These are phyloP conservation scores for Struthidea cinerea DNA, from an alignment of 2,113 vertebrate genomes.

Conservation along the genomic window DNA sequence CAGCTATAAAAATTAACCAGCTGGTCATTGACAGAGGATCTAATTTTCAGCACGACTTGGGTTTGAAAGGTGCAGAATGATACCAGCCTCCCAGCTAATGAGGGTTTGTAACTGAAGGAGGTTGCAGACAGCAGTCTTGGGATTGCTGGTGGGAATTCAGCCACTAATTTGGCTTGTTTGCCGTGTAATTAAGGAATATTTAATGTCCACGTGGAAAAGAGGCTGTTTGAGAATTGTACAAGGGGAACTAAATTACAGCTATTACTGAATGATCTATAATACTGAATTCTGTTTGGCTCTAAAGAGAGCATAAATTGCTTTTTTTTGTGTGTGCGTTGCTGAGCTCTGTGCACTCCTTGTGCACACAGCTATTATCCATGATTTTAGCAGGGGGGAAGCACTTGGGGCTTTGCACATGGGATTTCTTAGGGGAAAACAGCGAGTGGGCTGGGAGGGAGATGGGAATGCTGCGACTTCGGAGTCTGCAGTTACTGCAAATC, in stretches of 20 bases:
- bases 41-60: not conserved
- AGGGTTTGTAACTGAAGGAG: not conserved
- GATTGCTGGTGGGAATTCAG: not conserved
- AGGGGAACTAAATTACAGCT: conserved; percentile 7
- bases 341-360: not conserved
- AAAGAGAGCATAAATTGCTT: not conserved
- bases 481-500: not conserved
- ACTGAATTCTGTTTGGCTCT: not conserved
- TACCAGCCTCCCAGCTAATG: not conserved
- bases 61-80: not conserved
- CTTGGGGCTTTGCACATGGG: not conserved
- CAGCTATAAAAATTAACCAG: not conserved
- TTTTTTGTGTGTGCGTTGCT: not conserved
- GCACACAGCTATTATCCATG: not conserved
- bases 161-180: conserved; percentile 12
- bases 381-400: not conserved
- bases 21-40: not conserved
- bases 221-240: not conserved
- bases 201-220: not conserved
- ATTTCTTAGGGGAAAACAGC: not conserved
- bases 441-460: not conserved
- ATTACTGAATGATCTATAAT: not conserved
- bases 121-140: not conserved
- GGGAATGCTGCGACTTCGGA: not conserved
- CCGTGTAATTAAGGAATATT: conserved; percentile 24